Percentiles rank a stretch among this genome's conserved stretches.
Conservation (phyloP, 2,888 invertebrate genomes). For the Nymphalis c-album region DNA sequence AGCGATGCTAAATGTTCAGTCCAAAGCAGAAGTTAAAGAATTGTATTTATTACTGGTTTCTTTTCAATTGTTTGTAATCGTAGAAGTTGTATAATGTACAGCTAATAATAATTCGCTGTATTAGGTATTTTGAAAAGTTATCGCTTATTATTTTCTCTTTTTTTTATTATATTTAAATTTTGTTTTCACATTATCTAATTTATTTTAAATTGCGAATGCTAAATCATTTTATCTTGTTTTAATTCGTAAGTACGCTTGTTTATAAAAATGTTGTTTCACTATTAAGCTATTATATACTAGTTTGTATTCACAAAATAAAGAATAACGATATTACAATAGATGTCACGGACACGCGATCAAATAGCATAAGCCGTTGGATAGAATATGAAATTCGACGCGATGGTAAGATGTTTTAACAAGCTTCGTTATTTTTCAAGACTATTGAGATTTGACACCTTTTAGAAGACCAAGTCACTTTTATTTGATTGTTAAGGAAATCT, state of each 20-base stretch:
- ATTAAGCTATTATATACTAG: too few relatives aligned
- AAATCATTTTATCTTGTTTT: too few relatives aligned
- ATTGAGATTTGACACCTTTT: not conserved
- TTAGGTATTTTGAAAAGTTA: too few relatives aligned
- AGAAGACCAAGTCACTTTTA: not conserved
- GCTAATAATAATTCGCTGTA: not conserved
- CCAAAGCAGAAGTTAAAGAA: constrained; percentile 24
- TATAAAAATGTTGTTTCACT: too few relatives aligned
- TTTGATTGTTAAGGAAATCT: not conserved
- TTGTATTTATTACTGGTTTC: constrained; percentile 30
- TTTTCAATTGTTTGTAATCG: constrained; percentile 22
- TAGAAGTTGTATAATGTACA: constrained; percentile 5
- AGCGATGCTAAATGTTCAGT: constrained; percentile 26
- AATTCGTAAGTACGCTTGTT: too few relatives aligned
- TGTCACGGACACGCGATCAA: constrained; percentile 5
- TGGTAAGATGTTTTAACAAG: constrained; percentile 6
- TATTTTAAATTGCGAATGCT: too few relatives aligned
- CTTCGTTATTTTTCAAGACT: not conserved
- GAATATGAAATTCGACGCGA: not conserved
- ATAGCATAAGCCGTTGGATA: constrained; percentile 1
- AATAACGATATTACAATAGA: not conserved
- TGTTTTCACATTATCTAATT: too few relatives aligned
- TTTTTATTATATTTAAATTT: too few relatives aligned
- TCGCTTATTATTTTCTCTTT: too few relatives aligned
- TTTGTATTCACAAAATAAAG: not conserved